Evolutionary conservation across 2,888 invertebrate genomes (phyloP), one percentile per base, ranked within the genome.

Genomic region (Corythucha ciliata): DNA sequence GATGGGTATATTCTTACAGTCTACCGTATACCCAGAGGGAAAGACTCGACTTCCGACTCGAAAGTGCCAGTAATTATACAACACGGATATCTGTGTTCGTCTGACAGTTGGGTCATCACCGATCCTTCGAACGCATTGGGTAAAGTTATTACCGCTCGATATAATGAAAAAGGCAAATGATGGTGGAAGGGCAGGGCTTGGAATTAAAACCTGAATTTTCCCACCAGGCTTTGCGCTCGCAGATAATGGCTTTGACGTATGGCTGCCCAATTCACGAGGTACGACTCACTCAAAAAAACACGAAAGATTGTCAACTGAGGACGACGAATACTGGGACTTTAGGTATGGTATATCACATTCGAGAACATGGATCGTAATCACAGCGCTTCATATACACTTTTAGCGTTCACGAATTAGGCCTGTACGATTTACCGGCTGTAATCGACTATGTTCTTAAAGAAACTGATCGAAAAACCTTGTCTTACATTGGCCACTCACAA

Each of bases 401-500:
- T 64, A 89, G 89, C 61, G 94, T 84, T 75, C 85, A 93, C 63
- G 90, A 96, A 67, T 86, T 91, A 71, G 90, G 84, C 0, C 68
- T 79, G 27, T 78, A 83, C 63, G 96, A 97, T 69, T 65, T 94
- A 48, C 91, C 94, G 10, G 85, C 91, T 0, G 80, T 77, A 59
- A 77, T 94, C 52, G 81, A 90, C 65, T 80, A 83, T 61, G 71
- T 78, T 1, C 66, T 79, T 45, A 66, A 70, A 3, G 61, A 59
- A 5, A 78, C 79, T 1, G 68, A 70, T 1, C 69, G 72, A 54
- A 60, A 68, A 7, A 69, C 74, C 36, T 64, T 83, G 27, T 75
- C 79, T 60, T 93, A 91, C 66, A 71, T 91, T 33, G 93, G 93
- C 0, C 91, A 93, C 68, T 92, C 90, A 0, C 91, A 93, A 81